Evolutionary conservation across 2,888 invertebrate species (phyloP), one percentile per base, ranked within the genome.

Genomic region (Lymantria dispar): DNA sequence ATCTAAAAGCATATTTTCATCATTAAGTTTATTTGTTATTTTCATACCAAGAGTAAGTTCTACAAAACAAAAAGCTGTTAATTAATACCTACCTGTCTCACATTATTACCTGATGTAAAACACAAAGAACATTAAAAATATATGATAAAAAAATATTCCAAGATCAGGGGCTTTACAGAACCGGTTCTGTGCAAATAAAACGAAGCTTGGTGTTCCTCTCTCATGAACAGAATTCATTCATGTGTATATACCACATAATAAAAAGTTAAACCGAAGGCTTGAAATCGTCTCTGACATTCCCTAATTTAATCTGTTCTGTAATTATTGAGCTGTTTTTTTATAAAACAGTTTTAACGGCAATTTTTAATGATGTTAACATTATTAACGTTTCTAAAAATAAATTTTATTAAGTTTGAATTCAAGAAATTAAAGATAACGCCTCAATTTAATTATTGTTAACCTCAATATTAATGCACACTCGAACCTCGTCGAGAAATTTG

Each of bases 101-200:
- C 43, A 51, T 47, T 36, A 51, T 43, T 14, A 43, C 42, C 30
- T 30, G 22, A 44, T 48, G 45, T 52, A 43, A 48, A 60, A 56
- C 57, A 56, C 57, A 50, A 54, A 41, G 49, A 52, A 60, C 64
- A 63, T 66, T 63, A 61, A 62, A 59, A 54, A 53, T 50, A 47
- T 46, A 47, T 42, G 56, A 57, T 59, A 59, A 61, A 56, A 9
- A 38, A 62, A 60, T 47, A 39, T 50, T 48, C 43, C 39, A 50
- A 42, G 47, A 48, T 52, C 52, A 38, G 5, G 22, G 29, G 58
- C 43, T 38, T 53, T 38, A 36, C 42, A 36, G 11, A 66, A 62
- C 68, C 50, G 63, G 66, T 79, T 74, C 62, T 55, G 51, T 58
- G 70, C 74, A 75, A 83, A 81, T 72, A 82, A 81, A 14, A 76